phyloP scores from a whole-genome alignment of 2,797 vertebrate genomes.

The Sitta carolinensis region DNA sequence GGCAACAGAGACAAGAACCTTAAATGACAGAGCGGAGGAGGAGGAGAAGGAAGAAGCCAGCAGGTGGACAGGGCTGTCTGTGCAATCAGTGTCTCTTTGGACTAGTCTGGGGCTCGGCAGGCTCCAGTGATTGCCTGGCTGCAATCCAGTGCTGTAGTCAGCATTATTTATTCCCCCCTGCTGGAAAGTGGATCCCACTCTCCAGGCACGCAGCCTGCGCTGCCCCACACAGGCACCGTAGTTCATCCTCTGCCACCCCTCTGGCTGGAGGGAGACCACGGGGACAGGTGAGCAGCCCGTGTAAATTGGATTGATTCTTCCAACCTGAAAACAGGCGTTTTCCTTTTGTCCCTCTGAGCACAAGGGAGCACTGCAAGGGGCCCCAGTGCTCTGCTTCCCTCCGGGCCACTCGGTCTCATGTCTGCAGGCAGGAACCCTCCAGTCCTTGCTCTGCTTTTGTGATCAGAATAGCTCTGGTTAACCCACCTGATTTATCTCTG shows the following conservation, averaged over 20 bases:
- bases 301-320: background rate
- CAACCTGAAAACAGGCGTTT: background rate
- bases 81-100: background rate
- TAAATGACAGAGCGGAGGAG: background rate
- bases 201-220: fast-evolving
- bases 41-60: background rate
- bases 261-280: background rate
- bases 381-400: background rate
- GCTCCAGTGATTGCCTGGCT: background rate
- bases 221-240: fast-evolving
- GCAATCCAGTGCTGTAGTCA: background rate
- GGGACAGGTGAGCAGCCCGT: fast-evolving
- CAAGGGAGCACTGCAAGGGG: background rate
- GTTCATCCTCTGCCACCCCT: background rate
- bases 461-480: background rate
- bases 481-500: background rate
- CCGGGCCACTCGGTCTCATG: fast-evolving
- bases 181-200: background rate
- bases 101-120: background rate
- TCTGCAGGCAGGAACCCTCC: background rate
- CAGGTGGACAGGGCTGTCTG: background rate
- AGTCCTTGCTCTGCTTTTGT: background rate
- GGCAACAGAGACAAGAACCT: background rate
- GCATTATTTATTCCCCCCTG: background rate
- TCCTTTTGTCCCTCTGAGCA: background rate